Evolutionary conservation across 2,888 invertebrate genomes (phyloP).

Genomic region (Alitta virens): DNA sequence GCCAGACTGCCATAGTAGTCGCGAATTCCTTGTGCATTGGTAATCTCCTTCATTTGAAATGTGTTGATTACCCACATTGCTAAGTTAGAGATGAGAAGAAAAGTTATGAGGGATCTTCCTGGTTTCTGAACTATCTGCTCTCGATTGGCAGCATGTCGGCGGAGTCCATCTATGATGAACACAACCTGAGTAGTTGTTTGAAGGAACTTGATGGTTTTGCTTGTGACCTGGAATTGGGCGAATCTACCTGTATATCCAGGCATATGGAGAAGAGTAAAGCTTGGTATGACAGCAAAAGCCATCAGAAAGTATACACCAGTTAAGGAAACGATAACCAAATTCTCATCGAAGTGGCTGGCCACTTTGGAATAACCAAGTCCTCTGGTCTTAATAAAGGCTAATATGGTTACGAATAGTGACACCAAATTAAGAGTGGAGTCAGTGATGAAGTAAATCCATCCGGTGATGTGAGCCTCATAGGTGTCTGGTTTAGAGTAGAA

Average conservation of each 20-base stretch:
- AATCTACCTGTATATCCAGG: background rate
- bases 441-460: background rate
- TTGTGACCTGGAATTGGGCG: background rate
- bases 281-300: background rate
- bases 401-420: background rate
- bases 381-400: slow-evolving; percentile 1
- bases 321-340: slow-evolving; percentile 5
- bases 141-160: slow-evolving; percentile 31
- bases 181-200: slow-evolving; percentile 37
- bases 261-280: background rate
- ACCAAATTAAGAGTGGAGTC: slow-evolving; percentile 1
- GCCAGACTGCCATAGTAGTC: slow-evolving; percentile 65
- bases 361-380: background rate
- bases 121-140: slow-evolving; percentile 15
- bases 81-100: slow-evolving; percentile 63
- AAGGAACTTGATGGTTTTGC: background rate
- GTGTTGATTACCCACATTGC: slow-evolving; percentile 64
- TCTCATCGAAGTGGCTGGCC: slow-evolving; percentile 2
- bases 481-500: slow-evolving; percentile 21
- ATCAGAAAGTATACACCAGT: slow-evolving; percentile 5
- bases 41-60: slow-evolving; percentile 49
- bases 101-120: slow-evolving; percentile 56
- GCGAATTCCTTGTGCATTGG: slow-evolving; percentile 63
- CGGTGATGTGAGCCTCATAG: slow-evolving; percentile 31
- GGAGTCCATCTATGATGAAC: slow-evolving; percentile 47